These are phyloP conservation scores for Ennomos erosarius DNA, from an alignment of 2,888 invertebrate species.

Conservation along the genomic window DNA sequence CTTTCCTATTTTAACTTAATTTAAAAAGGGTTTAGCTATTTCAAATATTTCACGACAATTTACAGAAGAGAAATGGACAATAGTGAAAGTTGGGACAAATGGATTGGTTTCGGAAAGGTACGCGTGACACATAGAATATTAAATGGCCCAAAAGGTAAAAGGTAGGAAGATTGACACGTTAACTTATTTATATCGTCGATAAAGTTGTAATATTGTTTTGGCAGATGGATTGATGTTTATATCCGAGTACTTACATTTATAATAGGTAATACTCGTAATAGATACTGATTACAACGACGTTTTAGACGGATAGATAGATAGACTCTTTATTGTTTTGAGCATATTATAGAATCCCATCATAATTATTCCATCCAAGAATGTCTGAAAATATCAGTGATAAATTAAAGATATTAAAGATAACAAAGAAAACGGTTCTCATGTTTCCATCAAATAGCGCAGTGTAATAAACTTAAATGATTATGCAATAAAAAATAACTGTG, in stretches of 20 bases:
- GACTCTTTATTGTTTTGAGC: too few species aligned
- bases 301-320: too few species aligned
- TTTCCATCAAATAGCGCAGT: too few species aligned
- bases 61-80: conserved; percentile 20
- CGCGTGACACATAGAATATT: conserved; percentile 23
- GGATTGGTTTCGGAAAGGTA: conserved; percentile 20
- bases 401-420: too few species aligned
- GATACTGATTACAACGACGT: too few species aligned
- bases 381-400: too few species aligned
- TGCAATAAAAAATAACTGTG: conserved; percentile 20
- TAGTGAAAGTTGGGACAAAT: conserved; percentile 22
- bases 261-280: too few species aligned
- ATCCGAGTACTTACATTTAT: not conserved
- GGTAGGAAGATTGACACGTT: conserved; percentile 22
- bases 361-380: too few species aligned
- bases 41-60: conserved; percentile 23
- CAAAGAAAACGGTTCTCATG: too few species aligned
- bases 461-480: conserved; percentile 13
- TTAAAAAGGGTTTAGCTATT: conserved; percentile 29
- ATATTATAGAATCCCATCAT: too few species aligned
- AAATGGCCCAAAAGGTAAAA: conserved; percentile 15
- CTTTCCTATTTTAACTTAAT: conserved; percentile 29
- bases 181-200: conserved; percentile 11
- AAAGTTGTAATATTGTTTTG: conserved; percentile 13
- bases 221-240: conserved; percentile 1